Percentiles rank a stretch among this genome's conserved stretches.
Evolutionary conservation across 2,797 vertebrate genomes (phyloP).

Genomic region (Eurystomus glaucurus): DNA sequence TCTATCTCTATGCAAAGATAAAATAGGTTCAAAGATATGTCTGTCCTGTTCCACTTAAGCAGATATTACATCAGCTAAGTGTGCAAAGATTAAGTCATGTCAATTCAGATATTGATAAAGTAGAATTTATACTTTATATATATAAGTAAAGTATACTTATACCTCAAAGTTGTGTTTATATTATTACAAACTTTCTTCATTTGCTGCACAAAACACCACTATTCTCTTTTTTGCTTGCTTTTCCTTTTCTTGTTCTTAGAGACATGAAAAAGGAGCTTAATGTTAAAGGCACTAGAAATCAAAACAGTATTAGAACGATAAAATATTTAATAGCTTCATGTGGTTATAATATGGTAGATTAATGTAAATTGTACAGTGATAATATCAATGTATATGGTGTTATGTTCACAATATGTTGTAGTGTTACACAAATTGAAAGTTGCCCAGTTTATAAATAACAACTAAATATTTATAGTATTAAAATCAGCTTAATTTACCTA

Average conservation of each 20-base stretch:
- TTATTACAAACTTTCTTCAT: background rate
- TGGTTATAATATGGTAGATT: background rate
- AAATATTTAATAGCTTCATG: background rate
- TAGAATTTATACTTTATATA: background rate
- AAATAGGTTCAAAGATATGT: background rate
- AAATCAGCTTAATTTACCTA: background rate
- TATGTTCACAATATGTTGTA: background rate
- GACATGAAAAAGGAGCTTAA: background rate
- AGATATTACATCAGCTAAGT: background rate
- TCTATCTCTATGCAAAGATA: background rate
- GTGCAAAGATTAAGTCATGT: background rate
- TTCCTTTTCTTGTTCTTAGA: background rate
- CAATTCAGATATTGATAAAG: background rate
- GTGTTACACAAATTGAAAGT: background rate
- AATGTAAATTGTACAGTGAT: background rate
- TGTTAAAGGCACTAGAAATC: background rate
- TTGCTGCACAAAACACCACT: background rate
- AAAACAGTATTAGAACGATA: background rate
- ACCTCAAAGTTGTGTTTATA: background rate
- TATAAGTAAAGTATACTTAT: background rate
- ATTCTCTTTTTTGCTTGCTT: background rate
- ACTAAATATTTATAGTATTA: background rate
- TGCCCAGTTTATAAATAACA: slow-evolving; percentile 27
- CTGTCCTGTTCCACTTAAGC: background rate
- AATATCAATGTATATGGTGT: background rate